These are phyloP conservation scores for Hozukius guyotensis DNA, from an alignment of 2,797 vertebrate species.

Conservation along the genomic window DNA sequence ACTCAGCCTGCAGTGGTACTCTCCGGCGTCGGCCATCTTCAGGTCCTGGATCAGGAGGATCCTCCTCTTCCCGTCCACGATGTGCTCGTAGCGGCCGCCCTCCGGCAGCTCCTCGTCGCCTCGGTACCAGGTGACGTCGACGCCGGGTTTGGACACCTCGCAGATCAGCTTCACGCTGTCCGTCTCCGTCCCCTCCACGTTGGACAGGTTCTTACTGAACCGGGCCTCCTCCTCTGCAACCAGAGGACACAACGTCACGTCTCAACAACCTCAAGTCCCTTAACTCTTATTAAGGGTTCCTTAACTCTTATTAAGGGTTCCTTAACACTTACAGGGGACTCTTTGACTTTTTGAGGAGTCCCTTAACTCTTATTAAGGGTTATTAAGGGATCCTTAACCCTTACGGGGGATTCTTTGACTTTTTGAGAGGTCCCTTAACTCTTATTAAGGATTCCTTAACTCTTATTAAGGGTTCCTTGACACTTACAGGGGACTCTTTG, in stretches of 20 bases:
- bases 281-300: no score
- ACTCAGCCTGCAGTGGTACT: slow-evolving; percentile 92
- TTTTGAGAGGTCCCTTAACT: background rate
- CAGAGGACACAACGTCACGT: background rate
- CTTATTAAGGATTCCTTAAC: no score
- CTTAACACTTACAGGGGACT: no score
- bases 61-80: slow-evolving; percentile 91
- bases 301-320: no score
- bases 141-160: slow-evolving; percentile 94
- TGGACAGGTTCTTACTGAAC: slow-evolving; percentile 95
- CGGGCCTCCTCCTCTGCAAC: slow-evolving; percentile 92
- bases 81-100: slow-evolving; percentile 92
- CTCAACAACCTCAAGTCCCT: background rate
- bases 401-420: no score
- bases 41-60: slow-evolving; percentile 91
- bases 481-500: no score
- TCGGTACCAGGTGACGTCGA: slow-evolving; percentile 93
- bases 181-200: slow-evolving; percentile 92
- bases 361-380: no score
- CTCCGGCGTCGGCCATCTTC: slow-evolving; percentile 86
- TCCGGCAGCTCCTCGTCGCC: slow-evolving; percentile 93
- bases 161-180: slow-evolving; percentile 94
- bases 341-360: no score
- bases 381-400: background rate
- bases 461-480: no score